Base-by-base conservation (phyloP, 2,888 invertebrate species). In the Cosmia pyralina region DNA sequence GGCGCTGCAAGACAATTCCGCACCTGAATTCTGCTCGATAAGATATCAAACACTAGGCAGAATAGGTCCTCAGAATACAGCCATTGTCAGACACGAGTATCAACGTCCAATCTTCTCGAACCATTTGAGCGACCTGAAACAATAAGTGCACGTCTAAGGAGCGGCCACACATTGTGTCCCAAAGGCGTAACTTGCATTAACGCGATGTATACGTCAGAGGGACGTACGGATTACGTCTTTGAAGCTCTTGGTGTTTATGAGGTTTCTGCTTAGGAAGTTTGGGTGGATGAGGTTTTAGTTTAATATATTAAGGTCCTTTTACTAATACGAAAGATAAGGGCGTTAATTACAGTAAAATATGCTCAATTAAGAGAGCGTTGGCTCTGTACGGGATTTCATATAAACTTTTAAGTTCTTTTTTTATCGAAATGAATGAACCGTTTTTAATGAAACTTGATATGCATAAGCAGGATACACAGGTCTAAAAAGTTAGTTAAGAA, bases 31-130 rank as follows among this genome's bases (percentile, higher is more conserved):
- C 60, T 22, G 15, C 10, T 15, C 55, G 71, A 83, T 83, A 82
- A 63, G 64, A 69, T 66, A 73, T 68, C 67, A 38, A 46, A 71
- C 34, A 53, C 76, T 58, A 60, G 34, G 13, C 67, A 57, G 52
- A 58, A 62, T 70, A 75, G 46, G 38, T 71, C 67, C 48, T 44
- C 52, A 62, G 74, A 74, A 80, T 69, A 71, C 58, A 62, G 15
- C 82, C 64, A 86, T 88, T 89, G 88, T 89, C 84, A 75, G 28
- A 81, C 77, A 73, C 76, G 86, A 85, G 84, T 84, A 86, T 84
- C 87, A 85, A 63, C 64, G 82, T 83, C 75, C 87, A 83, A 88
- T 89, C 88, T 85, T 81, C 77, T 70, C 74, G 48, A 65, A 68
- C 63, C 77, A 66, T 81, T 82, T 84, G 87, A 88, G 68, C 79